Percentiles rank a stretch among this genome's conserved stretches.
These are phyloP conservation scores for Macrosiphum euphorbiae DNA, from an alignment of 2,888 invertebrate genomes.

Conservation along the genomic window DNA sequence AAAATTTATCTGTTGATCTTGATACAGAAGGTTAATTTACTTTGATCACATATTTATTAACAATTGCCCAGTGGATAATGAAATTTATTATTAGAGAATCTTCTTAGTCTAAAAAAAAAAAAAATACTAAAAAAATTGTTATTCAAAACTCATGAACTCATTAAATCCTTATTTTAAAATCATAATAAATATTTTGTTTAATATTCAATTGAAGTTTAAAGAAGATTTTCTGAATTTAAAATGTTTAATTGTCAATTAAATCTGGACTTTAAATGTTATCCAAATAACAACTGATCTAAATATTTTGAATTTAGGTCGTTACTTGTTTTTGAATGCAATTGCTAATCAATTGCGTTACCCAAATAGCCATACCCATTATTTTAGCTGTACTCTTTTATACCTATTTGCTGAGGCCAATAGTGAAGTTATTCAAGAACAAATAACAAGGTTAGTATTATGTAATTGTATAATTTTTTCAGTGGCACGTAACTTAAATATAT, in stretches of 20 bases:
- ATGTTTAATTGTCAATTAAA: not conserved
- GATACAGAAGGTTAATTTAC: conserved; percentile 86
- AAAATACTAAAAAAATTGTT: not conserved
- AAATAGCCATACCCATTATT: conserved; percentile 99
- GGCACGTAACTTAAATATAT: conserved; percentile 66
- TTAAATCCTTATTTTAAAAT: not conserved
- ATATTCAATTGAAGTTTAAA: not conserved
- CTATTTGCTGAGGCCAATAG: conserved; percentile 97
- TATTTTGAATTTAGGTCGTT: conserved; percentile 73
- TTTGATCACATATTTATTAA: not conserved
- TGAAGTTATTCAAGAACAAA: conserved; percentile 98
- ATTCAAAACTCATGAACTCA: not conserved
- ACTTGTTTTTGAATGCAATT: conserved; percentile 97
- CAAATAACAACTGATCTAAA: not conserved
- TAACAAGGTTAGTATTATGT: conserved; percentile 74
- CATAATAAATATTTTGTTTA: not conserved
- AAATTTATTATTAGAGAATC: not conserved
- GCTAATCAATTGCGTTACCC: conserved; percentile 99
- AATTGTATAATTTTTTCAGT: conserved; percentile 59
- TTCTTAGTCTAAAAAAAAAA: not conserved
- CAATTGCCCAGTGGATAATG: not conserved
- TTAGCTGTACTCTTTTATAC: conserved; percentile 96
- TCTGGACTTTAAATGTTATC: not conserved
- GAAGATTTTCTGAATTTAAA: not conserved
- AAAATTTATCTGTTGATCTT: conserved; percentile 97